These are phyloP conservation scores for Galemys pyrenaicus DNA, from an alignment of 2,113 vertebrate genomes.

Conservation along the genomic window DNA sequence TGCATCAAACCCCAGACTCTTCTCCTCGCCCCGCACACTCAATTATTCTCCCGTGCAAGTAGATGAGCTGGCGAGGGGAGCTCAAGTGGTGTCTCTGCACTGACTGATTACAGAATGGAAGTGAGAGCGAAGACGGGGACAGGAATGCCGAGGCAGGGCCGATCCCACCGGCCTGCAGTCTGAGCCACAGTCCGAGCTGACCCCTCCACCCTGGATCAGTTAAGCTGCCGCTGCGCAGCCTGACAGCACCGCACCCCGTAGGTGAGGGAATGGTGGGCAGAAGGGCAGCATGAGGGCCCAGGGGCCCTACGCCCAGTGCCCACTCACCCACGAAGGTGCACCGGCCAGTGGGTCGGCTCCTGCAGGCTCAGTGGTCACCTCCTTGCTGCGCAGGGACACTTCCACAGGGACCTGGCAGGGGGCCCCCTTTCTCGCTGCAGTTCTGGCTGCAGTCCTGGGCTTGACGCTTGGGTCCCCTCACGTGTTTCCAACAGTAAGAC, in stretches of 20 bases:
- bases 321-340: fast-evolving
- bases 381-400: neutral
- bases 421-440: neutral
- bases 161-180: too few relatives aligned
- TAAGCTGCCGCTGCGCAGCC: neutral
- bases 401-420: neutral
- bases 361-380: neutral
- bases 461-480: neutral
- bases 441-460: neutral
- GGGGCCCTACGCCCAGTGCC: neutral
- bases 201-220: neutral
- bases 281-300: neutral
- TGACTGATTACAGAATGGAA: neutral
- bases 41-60: neutral
- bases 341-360: neutral
- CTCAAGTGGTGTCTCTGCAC: neutral
- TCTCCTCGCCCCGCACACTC: neutral
- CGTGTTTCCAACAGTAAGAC: neutral
- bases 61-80: neutral
- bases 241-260: neutral
- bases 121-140: neutral
- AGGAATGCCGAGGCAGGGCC: neutral
- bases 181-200: neutral
- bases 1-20: neutral
- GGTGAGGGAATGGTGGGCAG: neutral